Percentiles rank a stretch among this genome's conserved stretches.
phyloP scores from a whole-genome alignment of 2,797 vertebrate genomes.

The Anas bahamensis region DNA sequence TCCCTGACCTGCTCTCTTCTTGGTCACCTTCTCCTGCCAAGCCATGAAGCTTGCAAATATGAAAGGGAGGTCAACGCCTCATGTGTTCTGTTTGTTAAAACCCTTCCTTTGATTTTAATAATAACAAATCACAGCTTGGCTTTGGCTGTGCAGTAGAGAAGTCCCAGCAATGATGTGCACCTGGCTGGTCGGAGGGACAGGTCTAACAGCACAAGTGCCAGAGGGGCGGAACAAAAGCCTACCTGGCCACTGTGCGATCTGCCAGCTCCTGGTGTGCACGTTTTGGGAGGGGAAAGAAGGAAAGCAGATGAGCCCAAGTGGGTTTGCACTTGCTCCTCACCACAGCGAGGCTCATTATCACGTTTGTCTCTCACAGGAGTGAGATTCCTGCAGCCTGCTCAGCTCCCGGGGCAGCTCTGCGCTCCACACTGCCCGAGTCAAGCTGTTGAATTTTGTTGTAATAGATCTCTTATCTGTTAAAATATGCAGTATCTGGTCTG shows the following conservation, averaged over 20 bases:
- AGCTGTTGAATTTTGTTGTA: not conserved
- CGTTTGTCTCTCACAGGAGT: not conserved
- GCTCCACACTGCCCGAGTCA: not conserved
- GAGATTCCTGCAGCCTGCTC: not conserved
- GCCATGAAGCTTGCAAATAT: not conserved
- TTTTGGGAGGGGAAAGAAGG: not conserved
- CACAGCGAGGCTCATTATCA: not conserved
- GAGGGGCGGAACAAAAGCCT: not conserved
- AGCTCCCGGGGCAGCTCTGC: not conserved
- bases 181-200: not conserved
- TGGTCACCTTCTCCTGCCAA: not conserved
- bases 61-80: not conserved
- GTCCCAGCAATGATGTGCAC: not conserved
- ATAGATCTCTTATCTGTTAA: not conserved
- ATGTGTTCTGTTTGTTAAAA: not conserved
- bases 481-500: not conserved
- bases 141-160: not conserved
- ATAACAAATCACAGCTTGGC: slow-evolving; percentile 1
- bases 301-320: not conserved
- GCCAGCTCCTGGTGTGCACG: not conserved
- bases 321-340: not conserved
- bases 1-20: not conserved
- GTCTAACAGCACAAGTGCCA: not conserved
- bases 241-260: not conserved
- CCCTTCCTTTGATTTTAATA: not conserved